Base-by-base conservation (phyloP, 2,797 vertebrate species). In the Gymnothorax reevesii region DNA sequence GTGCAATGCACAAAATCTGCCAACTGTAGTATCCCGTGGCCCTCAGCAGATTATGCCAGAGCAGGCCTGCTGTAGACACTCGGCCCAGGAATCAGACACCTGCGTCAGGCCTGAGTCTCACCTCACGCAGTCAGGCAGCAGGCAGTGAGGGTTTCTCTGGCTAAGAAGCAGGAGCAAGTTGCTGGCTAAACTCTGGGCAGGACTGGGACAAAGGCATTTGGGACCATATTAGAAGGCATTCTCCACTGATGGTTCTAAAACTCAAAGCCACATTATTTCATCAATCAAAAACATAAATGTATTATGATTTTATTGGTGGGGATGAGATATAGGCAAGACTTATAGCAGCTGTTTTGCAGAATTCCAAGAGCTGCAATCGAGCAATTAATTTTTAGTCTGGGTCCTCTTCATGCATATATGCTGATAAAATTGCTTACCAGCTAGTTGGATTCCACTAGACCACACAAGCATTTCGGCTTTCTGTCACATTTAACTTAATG, bases 151-250 rank as follows among this genome's bases (percentile, higher is more conserved):
- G 86, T 92, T 94, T 95, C 96, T 94, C 95, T 95, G 95, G 95
- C 94, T 94, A 95, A 94, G 93, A 94, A 93, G 92, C 86, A 57
- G 87, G 87, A 91, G 94, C n/a, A 42, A 64, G 93, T 91, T 94
- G 94, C 94, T 94, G 95, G 95, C 95, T 95, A 94, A 95, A 94
- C 94, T 95, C 94, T 95, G 94, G 94, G 95, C 95, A 95, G 92
- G 94, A 93, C 94, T 83, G 85, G 60, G 88, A 87, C 85, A 90
- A 88, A 94, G 93, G 94, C 93, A 94, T 93, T 94, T 94, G 93
- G 93, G 91, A 89, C 79, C 71, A 73, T 10, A 82, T 75, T 25
- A 27, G 69, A 80, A 64, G 27, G 87, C 80, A 1, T 42, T 75
- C 85, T 89, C 85, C 88, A 87, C 85, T 69, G 71, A 86, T 71